These are phyloP conservation scores for Phengaris arion DNA, from an alignment of 2,888 invertebrate genomes.

Conservation along the genomic window DNA sequence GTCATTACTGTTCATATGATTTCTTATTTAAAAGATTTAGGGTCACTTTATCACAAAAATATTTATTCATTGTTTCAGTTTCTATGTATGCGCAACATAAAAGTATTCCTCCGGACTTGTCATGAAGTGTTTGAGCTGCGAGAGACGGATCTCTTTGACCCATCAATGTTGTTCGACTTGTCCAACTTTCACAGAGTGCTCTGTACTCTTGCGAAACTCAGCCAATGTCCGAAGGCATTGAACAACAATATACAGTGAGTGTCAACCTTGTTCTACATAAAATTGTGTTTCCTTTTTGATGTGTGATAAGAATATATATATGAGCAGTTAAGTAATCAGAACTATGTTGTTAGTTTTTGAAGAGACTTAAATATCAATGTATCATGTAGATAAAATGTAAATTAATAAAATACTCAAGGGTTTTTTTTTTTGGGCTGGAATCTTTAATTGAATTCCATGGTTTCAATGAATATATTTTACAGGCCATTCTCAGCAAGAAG, in stretches of 20 bases:
- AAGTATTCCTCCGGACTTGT: slow-evolving; percentile 93
- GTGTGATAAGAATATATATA: slow-evolving; percentile 11
- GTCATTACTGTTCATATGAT: too few species aligned
- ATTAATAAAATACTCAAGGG: too few species aligned
- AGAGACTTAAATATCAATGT: neutral
- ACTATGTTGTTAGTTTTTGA: neutral
- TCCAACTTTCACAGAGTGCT: slow-evolving; percentile 96
- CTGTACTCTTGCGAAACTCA: slow-evolving; percentile 93
- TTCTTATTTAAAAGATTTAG: too few species aligned
- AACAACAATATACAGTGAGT: slow-evolving; percentile 87
- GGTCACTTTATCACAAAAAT: too few species aligned
- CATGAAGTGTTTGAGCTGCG: slow-evolving; percentile 89
- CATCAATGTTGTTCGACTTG: slow-evolving; percentile 96
- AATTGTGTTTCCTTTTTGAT: slow-evolving; percentile 29
- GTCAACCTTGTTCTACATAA: slow-evolving; percentile 43
- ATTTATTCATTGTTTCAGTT: slow-evolving; percentile 81
- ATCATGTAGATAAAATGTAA: neutral
- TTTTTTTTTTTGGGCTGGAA: too few species aligned
- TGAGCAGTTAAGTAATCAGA: neutral
- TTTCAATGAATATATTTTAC: slow-evolving; percentile 50
- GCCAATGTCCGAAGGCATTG: slow-evolving; percentile 86
- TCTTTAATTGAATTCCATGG: too few species aligned
- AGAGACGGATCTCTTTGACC: slow-evolving; percentile 94
- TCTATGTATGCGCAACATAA: slow-evolving; percentile 96
- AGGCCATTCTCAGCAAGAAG: slow-evolving; percentile 91